Percentiles rank a stretch among this genome's conserved stretches.
Conservation (phyloP, 2,888 invertebrate genomes). For the Boloria euphrosyne region DNA sequence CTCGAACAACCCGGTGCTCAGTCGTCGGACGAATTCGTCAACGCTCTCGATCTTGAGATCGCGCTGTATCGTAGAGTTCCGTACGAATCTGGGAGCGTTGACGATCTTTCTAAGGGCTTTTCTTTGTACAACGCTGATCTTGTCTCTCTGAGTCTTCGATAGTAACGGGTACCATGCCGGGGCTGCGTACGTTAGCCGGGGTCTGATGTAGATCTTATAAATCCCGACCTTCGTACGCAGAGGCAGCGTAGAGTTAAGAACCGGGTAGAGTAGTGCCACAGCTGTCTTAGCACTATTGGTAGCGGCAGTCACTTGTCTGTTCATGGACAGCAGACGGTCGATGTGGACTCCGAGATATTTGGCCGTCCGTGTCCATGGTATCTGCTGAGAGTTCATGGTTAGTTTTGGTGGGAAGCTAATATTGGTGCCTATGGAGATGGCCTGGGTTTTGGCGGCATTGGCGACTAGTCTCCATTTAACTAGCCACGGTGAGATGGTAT, state of each 20-base stretch:
- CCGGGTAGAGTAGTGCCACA: slow-evolving; percentile 25
- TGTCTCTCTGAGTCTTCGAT: background rate
- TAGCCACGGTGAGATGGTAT: slow-evolving; percentile 30
- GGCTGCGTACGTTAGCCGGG: slow-evolving; percentile 27
- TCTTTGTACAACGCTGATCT: no score
- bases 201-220: slow-evolving; percentile 18
- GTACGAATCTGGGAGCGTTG: no score
- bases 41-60: no score
- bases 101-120: no score
- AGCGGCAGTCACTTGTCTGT: slow-evolving; percentile 3
- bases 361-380: background rate
- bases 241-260: slow-evolving; percentile 39
- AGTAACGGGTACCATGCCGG: slow-evolving; percentile 27
- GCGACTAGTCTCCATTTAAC: slow-evolving; percentile 25
- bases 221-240: slow-evolving; percentile 38
- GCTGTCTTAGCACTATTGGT: background rate
- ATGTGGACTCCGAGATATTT: background rate
- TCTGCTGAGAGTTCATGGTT: no score
- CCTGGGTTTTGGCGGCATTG: slow-evolving; percentile 24
- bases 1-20: no score
- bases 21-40: no score
- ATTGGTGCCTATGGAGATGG: background rate
- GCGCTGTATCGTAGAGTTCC: no score
- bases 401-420: no score
- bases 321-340: background rate